Evolutionary conservation across 2,888 invertebrate genomes (phyloP), one percentile per base, ranked within the genome.

Genomic region (Tenthredo scrophulariae): DNA sequence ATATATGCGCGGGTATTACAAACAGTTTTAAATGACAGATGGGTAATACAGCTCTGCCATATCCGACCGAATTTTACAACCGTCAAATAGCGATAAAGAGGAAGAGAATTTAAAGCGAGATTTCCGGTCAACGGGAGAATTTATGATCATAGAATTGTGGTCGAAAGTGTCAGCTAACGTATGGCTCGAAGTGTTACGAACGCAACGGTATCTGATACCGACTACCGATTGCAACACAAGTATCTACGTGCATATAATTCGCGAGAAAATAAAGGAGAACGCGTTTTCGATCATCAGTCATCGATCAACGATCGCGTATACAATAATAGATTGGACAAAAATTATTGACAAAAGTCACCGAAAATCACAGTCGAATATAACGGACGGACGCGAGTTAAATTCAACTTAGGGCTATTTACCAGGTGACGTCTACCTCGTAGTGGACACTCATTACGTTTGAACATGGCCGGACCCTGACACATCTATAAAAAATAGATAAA

Each of bases 401-500:
- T 33, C 15, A 67, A 33, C 33, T 67, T 33, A 18, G 33, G 9
- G 26, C 22, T 74, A 43, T 43, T 26, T 74, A 74, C 72, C 72
- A 43, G 15, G 3, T 74, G 72, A 74, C 43, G 29, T 43, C 40
- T 6, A 18, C 40, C 72, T 43, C 72, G 40, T 22, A 74, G 40
- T 43, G 43, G 72, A 40, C 72, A 74, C 72, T 74, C 40, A 43
- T 74, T 74, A 74, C 72, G 72, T 74, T 29, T 43, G 9, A 74
- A 74, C 72, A 74, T 74, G 43, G 72, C 72, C 40, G 9, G 72
- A 22, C 40, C n/a, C 72, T 43, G 72, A 74, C 43, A 22, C 72
- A 43, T 26, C 72, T 40, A 74, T 74, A 74, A 74, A 74, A 74
- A 74, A 26, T 40, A 74, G 72, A 74, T 74, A 74, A 74, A 74